Evolutionary conservation across 2,888 invertebrate species (phyloP), one percentile per base, ranked within the genome.

Genomic region (Caenorhabditis sp.): DNA sequence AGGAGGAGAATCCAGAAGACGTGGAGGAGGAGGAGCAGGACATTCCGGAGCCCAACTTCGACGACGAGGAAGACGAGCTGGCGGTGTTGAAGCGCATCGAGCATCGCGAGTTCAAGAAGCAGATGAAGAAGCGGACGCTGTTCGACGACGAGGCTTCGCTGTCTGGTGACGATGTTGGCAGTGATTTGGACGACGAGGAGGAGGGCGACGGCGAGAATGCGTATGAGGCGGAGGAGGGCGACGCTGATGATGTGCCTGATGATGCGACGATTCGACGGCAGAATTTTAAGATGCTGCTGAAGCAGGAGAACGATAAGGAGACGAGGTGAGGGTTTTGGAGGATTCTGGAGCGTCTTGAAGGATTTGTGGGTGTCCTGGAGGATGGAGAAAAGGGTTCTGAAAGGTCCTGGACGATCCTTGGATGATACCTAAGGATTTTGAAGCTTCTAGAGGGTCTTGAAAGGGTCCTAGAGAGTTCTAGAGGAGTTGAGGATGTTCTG

Each of bases 121-220:
- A 85, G 70, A 35, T 74, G 24, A 84, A 82, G 41, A 86, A 84
- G 72, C 79, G 73, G 38, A 86, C 87, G 7, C 86, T 88, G 28
- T 84, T 90, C 49, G 91, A 91, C 59, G 91, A 91, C 41, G 91
- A 91, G 80, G 91, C 91, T 12, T 89, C 88, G 7, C 79, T 91
- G 7, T 90, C 90, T 5, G 91, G 91, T 44, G 89, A 90, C 58
- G 91, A 91, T 58, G 86, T 91, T 16, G 90, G 89, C 22, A 88
- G 87, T 69, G 90, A 90, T 58, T 44, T 76, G 0, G 89, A 89
- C 16, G 87, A 88, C 22, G 87, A 86, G 16, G 86, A 86, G 22
- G 84, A 77, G 7, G 83, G 31, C 10, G 73, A 77, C 10, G 83
- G 31, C 10, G 73, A 82, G 41, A 79, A 90, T 75, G 85, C 80